Evolutionary conservation across 2,113 vertebrate species (phyloP), one percentile per base, ranked within the genome.

Genomic region (Brachyhypopomus gauderio): DNA sequence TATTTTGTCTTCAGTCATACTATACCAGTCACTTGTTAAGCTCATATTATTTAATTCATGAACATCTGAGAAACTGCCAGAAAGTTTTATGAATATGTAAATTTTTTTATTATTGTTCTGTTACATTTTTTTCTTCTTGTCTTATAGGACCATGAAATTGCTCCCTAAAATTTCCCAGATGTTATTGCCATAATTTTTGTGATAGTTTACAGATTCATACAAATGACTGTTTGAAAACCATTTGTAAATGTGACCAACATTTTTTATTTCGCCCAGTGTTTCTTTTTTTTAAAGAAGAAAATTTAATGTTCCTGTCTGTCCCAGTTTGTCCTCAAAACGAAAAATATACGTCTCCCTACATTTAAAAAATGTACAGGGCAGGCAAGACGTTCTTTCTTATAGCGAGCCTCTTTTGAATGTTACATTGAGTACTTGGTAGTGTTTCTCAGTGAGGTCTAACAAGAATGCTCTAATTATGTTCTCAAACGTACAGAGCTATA

Each of bases 1-100:
- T 16, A 17, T 59, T 83, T 55, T 41, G 19, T 59, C n/a, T 48
- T 80, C 19, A 78, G 58, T 79, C 55, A 62, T 79, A 73, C 79
- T 72, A 79, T 79, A 84, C 85, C 85, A 86, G 85, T 86, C 85
- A 79, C 78, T 86, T 86, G 85, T 86, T 86, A 86, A 86, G 85
- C 85, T 84, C 74, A 25, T 80, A 72, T 36, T n/a, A 45, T 83
- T 75, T 36, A 16, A 72, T 72, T 73, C 23, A 66, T 79, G 30
- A 67, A 79, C 70, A 23, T 76, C 60, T 71, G 45, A 70, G 34
- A 52, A 74, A 78, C 75, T 64, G 67, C 67, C 67, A 63, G 11
- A 63, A 25, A 1, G 1, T 48, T 56, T 48, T 77, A 19, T 63
- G 23, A 34, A 5, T 23, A 11, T 45, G 23, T 41, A 19, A 6